Evolutionary conservation across 2,113 vertebrate species (phyloP).

Genomic region (Carassius auratus): DNA sequence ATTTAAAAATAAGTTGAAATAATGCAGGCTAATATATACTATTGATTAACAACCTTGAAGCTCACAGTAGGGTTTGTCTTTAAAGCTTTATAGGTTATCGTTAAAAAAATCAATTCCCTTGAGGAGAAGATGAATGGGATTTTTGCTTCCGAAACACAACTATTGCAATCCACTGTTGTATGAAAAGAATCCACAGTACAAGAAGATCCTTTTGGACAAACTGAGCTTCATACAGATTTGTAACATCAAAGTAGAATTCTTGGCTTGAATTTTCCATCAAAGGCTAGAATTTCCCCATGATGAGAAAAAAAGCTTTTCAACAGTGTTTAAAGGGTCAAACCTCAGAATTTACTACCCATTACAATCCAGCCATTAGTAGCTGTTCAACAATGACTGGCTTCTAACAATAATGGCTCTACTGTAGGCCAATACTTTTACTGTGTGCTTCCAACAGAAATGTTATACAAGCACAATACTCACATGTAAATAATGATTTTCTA

Average conservation of each 20-base stretch:
- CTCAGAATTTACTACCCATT: constrained; percentile 19
- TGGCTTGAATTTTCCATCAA: background rate
- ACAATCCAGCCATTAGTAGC: background rate
- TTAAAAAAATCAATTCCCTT: background rate
- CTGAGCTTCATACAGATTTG: background rate
- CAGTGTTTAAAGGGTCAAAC: background rate
- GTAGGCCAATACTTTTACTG: background rate
- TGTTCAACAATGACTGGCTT: background rate
- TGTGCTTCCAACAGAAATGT: background rate
- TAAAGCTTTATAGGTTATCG: background rate
- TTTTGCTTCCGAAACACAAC: background rate
- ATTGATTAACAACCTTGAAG: background rate
- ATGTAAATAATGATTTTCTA: background rate
- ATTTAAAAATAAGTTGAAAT: background rate
- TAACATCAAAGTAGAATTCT: background rate
- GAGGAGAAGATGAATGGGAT: background rate
- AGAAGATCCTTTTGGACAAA: background rate
- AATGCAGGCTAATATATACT: background rate
- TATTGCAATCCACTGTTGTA: background rate
- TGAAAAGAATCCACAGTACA: background rate
- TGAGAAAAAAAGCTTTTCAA: background rate
- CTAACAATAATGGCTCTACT: constrained; percentile 1
- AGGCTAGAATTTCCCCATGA: background rate
- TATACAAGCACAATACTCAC: background rate
- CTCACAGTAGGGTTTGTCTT: background rate